phyloP scores from a whole-genome alignment of 2,888 invertebrate species.

The Eurois occulta region DNA sequence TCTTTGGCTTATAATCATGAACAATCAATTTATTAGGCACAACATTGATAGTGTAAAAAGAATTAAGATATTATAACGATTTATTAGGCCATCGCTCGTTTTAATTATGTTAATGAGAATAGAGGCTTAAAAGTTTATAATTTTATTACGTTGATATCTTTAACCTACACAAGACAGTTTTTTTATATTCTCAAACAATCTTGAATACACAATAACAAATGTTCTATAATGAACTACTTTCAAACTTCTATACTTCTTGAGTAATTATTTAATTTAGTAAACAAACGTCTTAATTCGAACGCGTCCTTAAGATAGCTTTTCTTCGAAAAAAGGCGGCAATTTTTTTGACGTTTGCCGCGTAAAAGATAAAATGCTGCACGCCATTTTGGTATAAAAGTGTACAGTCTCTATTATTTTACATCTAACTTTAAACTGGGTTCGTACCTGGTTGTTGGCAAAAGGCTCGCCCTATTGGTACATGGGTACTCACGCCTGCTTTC shows the following conservation, averaged over 20 bases:
- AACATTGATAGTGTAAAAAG: slow-evolving; percentile 16
- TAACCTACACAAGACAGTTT: not conserved
- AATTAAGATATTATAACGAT: slow-evolving; percentile 39
- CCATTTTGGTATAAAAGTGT: too few species aligned
- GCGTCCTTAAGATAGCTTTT: not conserved
- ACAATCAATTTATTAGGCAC: slow-evolving; percentile 13
- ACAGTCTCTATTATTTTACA: too few species aligned
- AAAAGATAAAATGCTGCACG: too few species aligned
- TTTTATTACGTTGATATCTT: slow-evolving; percentile 4
- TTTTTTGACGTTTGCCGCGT: slow-evolving; percentile 40
- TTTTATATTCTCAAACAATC: not conserved
- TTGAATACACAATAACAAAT: not conserved
- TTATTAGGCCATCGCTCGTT: slow-evolving; percentile 25
- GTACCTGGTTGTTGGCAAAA: too few species aligned
- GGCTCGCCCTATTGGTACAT: too few species aligned
- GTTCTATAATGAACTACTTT: not conserved
- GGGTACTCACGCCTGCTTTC: too few species aligned
- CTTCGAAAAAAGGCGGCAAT: slow-evolving; percentile 41
- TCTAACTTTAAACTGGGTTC: too few species aligned
- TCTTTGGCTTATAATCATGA: not conserved
- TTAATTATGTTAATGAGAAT: slow-evolving; percentile 41
- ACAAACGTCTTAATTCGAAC: slow-evolving; percentile 22
- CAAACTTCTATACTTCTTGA: not conserved
- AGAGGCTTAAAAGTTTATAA: not conserved
- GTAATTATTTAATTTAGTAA: slow-evolving; percentile 28